These are phyloP conservation scores for Laothoe populi DNA, from an alignment of 2,888 invertebrate species.

Conservation along the genomic window DNA sequence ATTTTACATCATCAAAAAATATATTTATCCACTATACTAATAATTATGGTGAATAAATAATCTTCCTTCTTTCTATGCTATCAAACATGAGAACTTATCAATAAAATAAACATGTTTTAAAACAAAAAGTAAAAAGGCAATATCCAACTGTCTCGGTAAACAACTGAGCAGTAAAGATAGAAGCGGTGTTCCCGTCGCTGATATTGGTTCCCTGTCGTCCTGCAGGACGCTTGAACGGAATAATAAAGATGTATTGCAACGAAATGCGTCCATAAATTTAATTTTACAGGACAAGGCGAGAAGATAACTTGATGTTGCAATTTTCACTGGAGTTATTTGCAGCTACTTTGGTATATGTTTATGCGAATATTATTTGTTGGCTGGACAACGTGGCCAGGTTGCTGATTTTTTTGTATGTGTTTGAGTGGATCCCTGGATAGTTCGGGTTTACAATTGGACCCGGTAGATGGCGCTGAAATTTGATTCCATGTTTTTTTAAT, in stretches of 20 bases:
- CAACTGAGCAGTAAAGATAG: conserved; percentile 1
- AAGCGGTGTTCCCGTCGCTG: not conserved
- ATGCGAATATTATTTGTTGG: too few species aligned
- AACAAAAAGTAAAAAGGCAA: not conserved
- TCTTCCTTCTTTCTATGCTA: too few species aligned
- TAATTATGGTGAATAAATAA: too few species aligned
- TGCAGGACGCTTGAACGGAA: conserved; percentile 5
- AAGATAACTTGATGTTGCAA: not conserved
- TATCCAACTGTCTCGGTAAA: not conserved
- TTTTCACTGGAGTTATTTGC: not conserved
- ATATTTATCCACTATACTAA: too few species aligned
- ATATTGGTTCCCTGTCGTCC: conserved; percentile 5
- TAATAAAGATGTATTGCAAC: conserved; percentile 17
- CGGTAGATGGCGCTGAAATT: too few species aligned
- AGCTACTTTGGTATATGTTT: not conserved
- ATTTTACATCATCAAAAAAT: too few species aligned
- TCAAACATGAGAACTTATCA: too few species aligned
- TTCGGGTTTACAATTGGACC: too few species aligned
- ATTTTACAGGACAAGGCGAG: not conserved
- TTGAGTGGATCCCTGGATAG: too few species aligned
- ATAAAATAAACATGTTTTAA: not conserved
- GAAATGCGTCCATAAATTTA: conserved; percentile 12
- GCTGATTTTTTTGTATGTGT: too few species aligned
- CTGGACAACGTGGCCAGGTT: too few species aligned
- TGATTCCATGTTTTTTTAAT: too few species aligned